Evolutionary conservation across 2,888 invertebrate species (phyloP), one percentile per base, ranked within the genome.

Genomic region (Platypus cylindrus): DNA sequence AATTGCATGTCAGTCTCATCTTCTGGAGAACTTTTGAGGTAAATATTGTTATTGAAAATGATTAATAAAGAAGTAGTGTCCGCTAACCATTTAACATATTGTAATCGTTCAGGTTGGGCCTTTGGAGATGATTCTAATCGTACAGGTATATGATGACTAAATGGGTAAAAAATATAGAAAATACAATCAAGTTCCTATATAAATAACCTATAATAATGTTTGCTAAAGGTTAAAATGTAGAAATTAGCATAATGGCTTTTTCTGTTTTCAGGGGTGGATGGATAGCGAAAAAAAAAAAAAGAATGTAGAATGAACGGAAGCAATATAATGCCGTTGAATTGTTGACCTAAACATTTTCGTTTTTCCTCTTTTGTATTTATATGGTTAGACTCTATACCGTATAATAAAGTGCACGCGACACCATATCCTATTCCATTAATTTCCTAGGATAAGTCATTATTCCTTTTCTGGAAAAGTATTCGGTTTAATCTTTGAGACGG

Each of bases 41-140:
- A 86, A 54, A 94, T 82, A 65, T 94, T 85, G 67, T 91, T 91
- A 59, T 83, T 80, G 43, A 78, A 81, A 43, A 84, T 79, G 64
- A 87, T 75, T 51, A 86, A 64, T 50, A 87, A 65, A 28, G 81
- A 70, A 30, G 81, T 82, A 34, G 81, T 78, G 49, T 75, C 69
- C 38, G 85, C 85, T 53, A 86, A 68, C 86, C 86, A 87, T 35
- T 75, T 69, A 28, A 85, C 89, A 60, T 83, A 75, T 63, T 90
- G 87, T 59, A 90, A 70, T 50, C 81, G 73, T 60, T 77, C 71
- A 48, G 73, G 73, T 55, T 73, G 72, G 41, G 73, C 70, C 51
- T 74, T 73, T 30, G 75, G 68, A 40, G 78, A 76, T 43, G 77
- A 72, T 64, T 85, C 78, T 60, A 87, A 71, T 64, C 83, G 75